phyloP scores from a whole-genome alignment of 2,888 invertebrate genomes.

The Parnassius glacialis region DNA sequence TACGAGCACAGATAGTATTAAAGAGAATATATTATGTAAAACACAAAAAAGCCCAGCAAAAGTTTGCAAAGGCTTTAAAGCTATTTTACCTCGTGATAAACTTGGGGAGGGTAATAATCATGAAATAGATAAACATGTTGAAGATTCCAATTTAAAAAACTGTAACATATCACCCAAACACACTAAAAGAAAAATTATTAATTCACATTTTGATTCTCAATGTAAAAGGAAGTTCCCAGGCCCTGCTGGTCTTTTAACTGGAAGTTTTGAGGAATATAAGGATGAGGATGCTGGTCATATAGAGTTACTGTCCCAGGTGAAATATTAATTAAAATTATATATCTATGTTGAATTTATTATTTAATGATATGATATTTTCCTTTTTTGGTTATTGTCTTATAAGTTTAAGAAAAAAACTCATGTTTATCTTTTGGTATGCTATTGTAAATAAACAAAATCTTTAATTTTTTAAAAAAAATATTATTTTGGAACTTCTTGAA shows the following conservation, averaged over 20 bases:
- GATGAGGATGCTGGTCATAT: constrained; percentile 62
- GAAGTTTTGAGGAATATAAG: constrained; percentile 52
- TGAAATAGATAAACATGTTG: neutral
- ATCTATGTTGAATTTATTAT: too few relatives aligned
- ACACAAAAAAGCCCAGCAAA: neutral
- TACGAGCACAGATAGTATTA: constrained; percentile 1
- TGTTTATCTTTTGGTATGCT: too few relatives aligned
- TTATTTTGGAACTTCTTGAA: too few relatives aligned
- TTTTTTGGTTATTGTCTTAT: too few relatives aligned
- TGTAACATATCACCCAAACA: constrained; percentile 48
- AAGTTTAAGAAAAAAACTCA: too few relatives aligned
- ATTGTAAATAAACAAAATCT: too few relatives aligned
- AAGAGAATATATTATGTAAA: neutral
- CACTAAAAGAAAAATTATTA: constrained; percentile 64
- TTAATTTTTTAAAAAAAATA: too few relatives aligned
- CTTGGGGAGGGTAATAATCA: neutral
- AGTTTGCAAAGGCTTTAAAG: neutral
- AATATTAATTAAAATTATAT: neutral
- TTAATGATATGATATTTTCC: too few relatives aligned
- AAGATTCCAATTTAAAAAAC: constrained; percentile 5
- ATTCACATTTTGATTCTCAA: constrained; percentile 64
- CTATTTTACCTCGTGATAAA: neutral
- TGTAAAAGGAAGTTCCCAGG: constrained; percentile 73
- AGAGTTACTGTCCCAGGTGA: constrained; percentile 71
- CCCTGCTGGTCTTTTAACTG: constrained; percentile 67